Percentiles rank a stretch among this genome's conserved stretches.
Evolutionary conservation across 2,797 vertebrate genomes (phyloP).

Genomic region (Champsocephalus esox): DNA sequence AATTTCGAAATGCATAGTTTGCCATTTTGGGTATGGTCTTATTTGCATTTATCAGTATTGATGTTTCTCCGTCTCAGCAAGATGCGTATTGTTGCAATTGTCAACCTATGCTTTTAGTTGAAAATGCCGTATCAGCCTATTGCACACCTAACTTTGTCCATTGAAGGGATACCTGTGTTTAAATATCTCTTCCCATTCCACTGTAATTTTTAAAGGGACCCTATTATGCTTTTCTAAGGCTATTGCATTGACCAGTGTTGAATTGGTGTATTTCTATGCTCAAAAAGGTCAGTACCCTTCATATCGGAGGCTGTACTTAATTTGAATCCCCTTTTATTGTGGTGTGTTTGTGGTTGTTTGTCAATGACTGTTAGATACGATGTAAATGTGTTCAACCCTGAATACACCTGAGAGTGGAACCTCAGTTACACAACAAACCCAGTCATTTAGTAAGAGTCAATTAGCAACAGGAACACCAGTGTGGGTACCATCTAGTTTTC

Average conservation of each 20-base stretch:
- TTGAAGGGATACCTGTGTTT: neutral
- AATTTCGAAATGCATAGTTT: conserved; percentile 12
- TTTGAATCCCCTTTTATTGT: neutral
- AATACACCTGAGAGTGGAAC: neutral
- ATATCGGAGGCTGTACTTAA: neutral
- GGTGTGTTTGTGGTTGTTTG: neutral
- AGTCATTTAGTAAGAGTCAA: neutral
- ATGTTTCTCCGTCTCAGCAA: too few relatives aligned
- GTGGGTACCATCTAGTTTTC: neutral
- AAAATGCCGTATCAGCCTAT: neutral
- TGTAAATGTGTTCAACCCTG: neutral
- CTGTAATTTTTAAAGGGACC: too few relatives aligned
- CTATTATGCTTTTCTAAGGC: neutral
- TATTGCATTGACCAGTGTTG: neutral
- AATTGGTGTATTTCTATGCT: neutral
- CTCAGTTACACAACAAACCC: conserved; percentile 5
- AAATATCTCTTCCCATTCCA: neutral
- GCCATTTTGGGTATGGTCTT: neutral
- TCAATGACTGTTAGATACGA: neutral
- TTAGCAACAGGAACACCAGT: neutral
- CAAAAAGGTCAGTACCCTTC: neutral
- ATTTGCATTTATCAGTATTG: too few relatives aligned
- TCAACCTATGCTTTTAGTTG: neutral
- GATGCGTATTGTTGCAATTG: neutral
- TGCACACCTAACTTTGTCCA: neutral